Percentiles rank a stretch among this genome's conserved stretches.
phyloP scores from a whole-genome alignment of 2,888 invertebrate genomes.

The Auanema sp. region DNA sequence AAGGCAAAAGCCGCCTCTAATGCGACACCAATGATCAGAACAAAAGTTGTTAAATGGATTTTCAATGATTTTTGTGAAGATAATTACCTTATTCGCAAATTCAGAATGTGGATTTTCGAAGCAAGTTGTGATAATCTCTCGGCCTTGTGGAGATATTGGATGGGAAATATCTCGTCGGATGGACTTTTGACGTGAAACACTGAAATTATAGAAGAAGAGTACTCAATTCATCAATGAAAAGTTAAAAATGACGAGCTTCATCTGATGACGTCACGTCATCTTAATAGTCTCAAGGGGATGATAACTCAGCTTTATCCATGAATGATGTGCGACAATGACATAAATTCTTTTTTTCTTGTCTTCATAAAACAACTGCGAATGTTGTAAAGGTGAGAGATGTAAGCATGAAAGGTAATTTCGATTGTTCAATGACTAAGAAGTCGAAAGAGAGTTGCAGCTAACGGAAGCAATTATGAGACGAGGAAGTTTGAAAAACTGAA shows the following conservation, averaged over 20 bases:
- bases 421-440: no score
- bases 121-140: slow-evolving; percentile 56
- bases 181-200: slow-evolving; percentile 37
- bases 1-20: no score
- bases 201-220: slow-evolving; percentile 1
- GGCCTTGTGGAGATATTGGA: slow-evolving; percentile 36
- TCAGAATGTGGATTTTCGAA: slow-evolving; percentile 62
- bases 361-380: no score
- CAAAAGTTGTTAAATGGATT: slow-evolving; percentile 1
- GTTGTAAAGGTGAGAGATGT: no score
- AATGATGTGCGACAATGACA: slow-evolving; percentile 2
- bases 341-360: no score
- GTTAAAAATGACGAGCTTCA: neutral
- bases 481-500: no score
- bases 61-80: neutral
- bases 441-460: no score
- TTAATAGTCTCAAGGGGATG: neutral
- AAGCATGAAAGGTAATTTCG: no score
- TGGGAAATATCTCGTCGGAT: slow-evolving; percentile 39
- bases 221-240: slow-evolving; percentile 4
- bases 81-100: slow-evolving; percentile 52
- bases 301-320: slow-evolving; percentile 3
- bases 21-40: no score
- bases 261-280: neutral
- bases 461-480: no score